Evolutionary conservation across 2,888 invertebrate genomes (phyloP), one percentile per base, ranked within the genome.

Genomic region (Tyria jacobaeae): DNA sequence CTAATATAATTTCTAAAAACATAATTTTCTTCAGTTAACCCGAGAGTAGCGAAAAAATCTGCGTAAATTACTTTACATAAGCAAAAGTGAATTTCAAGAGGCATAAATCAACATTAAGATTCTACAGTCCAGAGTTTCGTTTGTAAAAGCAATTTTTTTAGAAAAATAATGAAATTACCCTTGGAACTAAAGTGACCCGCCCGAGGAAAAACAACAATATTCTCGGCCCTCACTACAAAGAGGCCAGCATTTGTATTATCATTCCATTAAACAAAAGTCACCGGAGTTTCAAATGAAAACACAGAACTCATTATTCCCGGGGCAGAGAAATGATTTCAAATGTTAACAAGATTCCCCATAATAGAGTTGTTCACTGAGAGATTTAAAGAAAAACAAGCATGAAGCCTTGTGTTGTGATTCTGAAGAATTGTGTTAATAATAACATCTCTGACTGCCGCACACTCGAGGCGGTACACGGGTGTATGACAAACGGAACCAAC

Each of bases 201-300:
- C 89, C 62, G 84, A 83, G 90, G 89, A 89, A 90, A 89, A 90
- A 90, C 89, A 91, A 90, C 89, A 91, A 90, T 88, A 90, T 90
- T 86, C 87, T 85, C 87, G 83, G 83, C 82, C 85, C 86, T 86
- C 87, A 91, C 91, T 90, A 92, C 92, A 92, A 91, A 92, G 92
- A 89, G 88, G 89, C 86, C 82, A 91, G 87, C 90, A 90, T 90
- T 91, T 85, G 89, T 93, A 92, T 94, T 94, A 93, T 94, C 91
- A 93, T 94, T 94, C 92, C 93, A 94, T 94, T 94, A 92, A 92
- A 92, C 91, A 93, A 92, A 92, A 92, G 93, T 94, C 92, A 92
- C 92, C 89, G 87, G 89, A 87, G 90, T 92, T 93, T 90, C 91
- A 86, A 92, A 91, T 91, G 90, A 92, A 92, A 93, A 92, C 91